Evolutionary conservation across 37 sponge, comb jelly and placozoan species (phyloP).

Genomic region (Beroe ovata): DNA sequence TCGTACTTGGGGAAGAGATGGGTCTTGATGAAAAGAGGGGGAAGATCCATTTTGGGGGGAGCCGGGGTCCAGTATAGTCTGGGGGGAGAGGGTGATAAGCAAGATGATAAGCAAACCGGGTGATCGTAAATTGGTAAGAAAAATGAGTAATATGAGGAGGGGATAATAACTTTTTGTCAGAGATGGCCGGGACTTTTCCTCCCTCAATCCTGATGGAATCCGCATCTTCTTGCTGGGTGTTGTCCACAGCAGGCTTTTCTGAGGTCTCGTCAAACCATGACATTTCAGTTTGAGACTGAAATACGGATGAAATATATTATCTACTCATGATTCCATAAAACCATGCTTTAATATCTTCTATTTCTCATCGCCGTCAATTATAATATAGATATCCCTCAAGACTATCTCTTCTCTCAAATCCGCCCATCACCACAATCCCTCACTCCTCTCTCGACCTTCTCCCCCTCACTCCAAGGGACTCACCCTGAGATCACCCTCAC

Average conservation of each 20-base stretch:
- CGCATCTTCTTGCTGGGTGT: background rate
- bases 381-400: too few species aligned
- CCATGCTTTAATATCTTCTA: too few species aligned
- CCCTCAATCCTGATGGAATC: background rate
- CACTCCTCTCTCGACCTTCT: too few species aligned
- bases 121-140: too few species aligned
- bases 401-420: too few species aligned
- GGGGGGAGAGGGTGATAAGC: background rate
- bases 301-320: too few species aligned
- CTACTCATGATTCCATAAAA: background rate
- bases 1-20: constrained; percentile 80
- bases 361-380: too few species aligned
- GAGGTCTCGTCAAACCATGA: constrained; percentile 48
- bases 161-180: constrained; percentile 36
- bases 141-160: too few species aligned
- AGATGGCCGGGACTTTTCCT: background rate
- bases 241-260: background rate
- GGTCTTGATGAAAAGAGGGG: constrained; percentile 72
- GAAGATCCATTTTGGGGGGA: constrained; percentile 85
- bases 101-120: too few species aligned
- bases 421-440: too few species aligned
- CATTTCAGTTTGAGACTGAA: constrained; percentile 17
- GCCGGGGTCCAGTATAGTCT: constrained; percentile 84
- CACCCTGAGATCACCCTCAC: too few species aligned
- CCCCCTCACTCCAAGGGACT: too few species aligned